Percentiles rank a stretch among this genome's conserved stretches.
Conservation (phyloP, 2,797 vertebrate genomes). For the Coregonus suidteri region DNA sequence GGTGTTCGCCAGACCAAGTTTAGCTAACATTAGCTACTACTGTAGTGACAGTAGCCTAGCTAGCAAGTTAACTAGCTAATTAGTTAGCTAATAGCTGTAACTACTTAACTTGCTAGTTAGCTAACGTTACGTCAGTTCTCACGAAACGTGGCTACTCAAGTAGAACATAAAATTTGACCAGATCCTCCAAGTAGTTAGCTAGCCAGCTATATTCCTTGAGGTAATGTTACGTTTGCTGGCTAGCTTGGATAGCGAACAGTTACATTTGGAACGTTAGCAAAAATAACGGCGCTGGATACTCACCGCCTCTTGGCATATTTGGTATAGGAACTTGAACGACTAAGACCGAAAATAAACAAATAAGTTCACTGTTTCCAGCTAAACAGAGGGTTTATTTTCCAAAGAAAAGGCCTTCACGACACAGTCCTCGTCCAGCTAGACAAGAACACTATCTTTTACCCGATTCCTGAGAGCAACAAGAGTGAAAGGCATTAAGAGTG, state of each 20-base stretch:
- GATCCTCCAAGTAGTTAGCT: background rate
- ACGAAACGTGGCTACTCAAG: background rate
- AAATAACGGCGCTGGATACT: constrained; percentile 46
- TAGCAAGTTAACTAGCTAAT: constrained; percentile 34
- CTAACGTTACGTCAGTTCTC: background rate
- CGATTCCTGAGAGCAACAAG: constrained; percentile 16
- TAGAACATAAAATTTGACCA: no score
- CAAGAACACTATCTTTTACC: background rate
- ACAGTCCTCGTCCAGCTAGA: constrained; percentile 49
- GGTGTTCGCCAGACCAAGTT: background rate
- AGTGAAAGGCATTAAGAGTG: constrained; percentile 22
- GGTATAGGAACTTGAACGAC: background rate
- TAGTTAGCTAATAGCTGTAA: background rate
- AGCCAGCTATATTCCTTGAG: background rate
- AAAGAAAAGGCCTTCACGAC: constrained; percentile 33
- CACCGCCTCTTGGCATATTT: constrained; percentile 80
- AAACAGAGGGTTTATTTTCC: background rate
- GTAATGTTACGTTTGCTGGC: background rate
- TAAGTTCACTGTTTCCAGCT: background rate
- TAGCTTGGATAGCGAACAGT: background rate
- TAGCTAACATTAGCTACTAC: background rate
- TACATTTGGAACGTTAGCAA: background rate
- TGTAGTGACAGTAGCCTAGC: constrained; percentile 16
- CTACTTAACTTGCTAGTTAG: background rate
- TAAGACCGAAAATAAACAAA: background rate